Evolutionary conservation across 2,113 vertebrate genomes (phyloP).

Genomic region (Platanista minor): DNA sequence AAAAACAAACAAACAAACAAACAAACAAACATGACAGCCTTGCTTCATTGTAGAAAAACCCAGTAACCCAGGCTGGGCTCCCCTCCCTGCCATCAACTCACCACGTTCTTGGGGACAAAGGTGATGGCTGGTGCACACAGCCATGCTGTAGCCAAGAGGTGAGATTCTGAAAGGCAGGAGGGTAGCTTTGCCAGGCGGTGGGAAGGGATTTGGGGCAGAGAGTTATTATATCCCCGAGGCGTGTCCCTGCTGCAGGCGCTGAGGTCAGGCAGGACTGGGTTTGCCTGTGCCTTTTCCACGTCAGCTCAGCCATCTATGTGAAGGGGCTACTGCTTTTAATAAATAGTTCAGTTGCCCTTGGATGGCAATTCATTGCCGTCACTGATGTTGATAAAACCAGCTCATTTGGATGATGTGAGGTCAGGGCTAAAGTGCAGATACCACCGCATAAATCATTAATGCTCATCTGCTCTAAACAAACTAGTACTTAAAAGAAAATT

Average conservation of each 20-base stretch:
- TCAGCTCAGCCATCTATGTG: neutral
- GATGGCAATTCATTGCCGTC: neutral
- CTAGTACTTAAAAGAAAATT: neutral
- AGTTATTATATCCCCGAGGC: fast-evolving
- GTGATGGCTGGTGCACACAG: too few species aligned
- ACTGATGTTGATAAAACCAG: neutral
- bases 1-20: too few species aligned
- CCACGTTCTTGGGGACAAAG: too few species aligned
- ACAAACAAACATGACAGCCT: neutral
- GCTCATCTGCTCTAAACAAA: too few species aligned
- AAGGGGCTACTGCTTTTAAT: neutral
- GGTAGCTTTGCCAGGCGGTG: fast-evolving
- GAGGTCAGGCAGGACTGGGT: too few species aligned
- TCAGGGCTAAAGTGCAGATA: neutral
- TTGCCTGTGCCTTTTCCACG: fast-evolving
- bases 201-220: neutral
- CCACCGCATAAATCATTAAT: fast-evolving
- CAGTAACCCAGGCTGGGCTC: neutral
- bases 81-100: neutral
- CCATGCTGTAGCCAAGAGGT: neutral
- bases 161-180: neutral
- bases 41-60: neutral
- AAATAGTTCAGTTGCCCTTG: too few species aligned
- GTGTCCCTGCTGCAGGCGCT: fast-evolving
- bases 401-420: fast-evolving